A percentile compares a stretch with the other conserved stretches of the same genome.
These are phyloP conservation scores for Ascidia mentula DNA, from an alignment of 23 tunicate species.

Conservation along the genomic window DNA sequence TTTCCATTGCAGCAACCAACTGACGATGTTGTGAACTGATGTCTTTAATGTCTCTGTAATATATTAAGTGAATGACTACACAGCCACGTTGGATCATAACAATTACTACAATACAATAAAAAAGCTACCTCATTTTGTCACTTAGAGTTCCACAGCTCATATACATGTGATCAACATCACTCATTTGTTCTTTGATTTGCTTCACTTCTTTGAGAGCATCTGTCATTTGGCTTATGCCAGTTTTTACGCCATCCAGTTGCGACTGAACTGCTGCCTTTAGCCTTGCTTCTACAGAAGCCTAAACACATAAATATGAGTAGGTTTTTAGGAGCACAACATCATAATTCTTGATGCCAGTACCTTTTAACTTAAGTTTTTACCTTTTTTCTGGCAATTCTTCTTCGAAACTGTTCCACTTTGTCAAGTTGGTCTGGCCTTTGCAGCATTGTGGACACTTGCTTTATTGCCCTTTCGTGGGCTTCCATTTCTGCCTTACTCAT, in stretches of 20 bases:
- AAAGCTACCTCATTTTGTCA: conserved; percentile 75
- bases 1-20: conserved; percentile 97
- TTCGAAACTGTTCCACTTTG: conserved; percentile 89
- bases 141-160: conserved; percentile 74
- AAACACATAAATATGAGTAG: not conserved
- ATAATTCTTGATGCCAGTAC: too few species aligned
- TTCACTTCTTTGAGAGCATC: conserved; percentile 87
- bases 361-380: too few species aligned
- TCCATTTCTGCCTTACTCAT: conserved; percentile 64
- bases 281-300: conserved; percentile 98
- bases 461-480: conserved; percentile 82
- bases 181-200: conserved; percentile 68
- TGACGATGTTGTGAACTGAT: conserved; percentile 91
- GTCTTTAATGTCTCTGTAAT: conserved; percentile 88
- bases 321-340: not conserved
- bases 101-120: not conserved
- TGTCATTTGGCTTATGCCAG: conserved; percentile 79
- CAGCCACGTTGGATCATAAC: not conserved
- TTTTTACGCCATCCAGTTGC: conserved; percentile 94
- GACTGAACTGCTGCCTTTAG: conserved; percentile 98
- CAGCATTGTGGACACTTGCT: conserved; percentile 81
- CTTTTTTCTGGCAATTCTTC: conserved; percentile 85
- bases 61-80: not conserved
- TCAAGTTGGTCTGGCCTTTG: conserved; percentile 95
- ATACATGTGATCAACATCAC: conserved; percentile 87